A percentile compares a stretch with the other conserved stretches of the same genome.
Conservation (phyloP, 2,113 vertebrate genomes). For the Riparia riparia region DNA sequence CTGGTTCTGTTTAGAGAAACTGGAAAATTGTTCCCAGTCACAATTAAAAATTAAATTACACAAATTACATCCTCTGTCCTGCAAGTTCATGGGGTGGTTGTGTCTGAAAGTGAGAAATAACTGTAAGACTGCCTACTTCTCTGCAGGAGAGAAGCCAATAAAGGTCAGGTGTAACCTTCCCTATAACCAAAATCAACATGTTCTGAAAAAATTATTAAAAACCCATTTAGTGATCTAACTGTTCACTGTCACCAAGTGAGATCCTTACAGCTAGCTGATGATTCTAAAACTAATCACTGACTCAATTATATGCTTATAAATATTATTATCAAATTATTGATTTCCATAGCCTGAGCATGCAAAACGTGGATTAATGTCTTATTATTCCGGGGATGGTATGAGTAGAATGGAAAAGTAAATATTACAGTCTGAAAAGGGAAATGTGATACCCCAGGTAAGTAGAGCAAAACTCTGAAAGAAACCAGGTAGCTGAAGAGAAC, state of each 20-base stretch:
- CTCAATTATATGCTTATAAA: background rate
- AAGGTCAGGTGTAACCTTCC: background rate
- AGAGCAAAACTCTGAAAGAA: background rate
- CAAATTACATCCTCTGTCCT: background rate
- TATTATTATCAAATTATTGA: conserved; percentile 42
- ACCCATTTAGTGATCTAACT: background rate
- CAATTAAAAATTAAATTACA: conserved; percentile 29
- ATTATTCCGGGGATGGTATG: background rate
- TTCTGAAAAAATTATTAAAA: background rate
- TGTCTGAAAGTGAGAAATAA: background rate
- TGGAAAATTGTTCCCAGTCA: background rate
- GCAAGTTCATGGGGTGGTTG: background rate
- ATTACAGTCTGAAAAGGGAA: background rate
- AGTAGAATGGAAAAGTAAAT: background rate
- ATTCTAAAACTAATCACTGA: background rate
- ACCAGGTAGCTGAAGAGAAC: background rate
- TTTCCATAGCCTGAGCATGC: background rate
- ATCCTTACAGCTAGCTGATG: background rate
- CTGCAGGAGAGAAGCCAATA: background rate
- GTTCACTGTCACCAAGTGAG: background rate
- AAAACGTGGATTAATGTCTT: background rate
- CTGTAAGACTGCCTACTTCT: background rate
- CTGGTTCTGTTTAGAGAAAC: background rate
- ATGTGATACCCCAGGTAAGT: background rate
- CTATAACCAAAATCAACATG: background rate